Evolutionary conservation across 2,888 invertebrate genomes (phyloP), one percentile per base, ranked within the genome.

Genomic region (Erebia aethiops): DNA sequence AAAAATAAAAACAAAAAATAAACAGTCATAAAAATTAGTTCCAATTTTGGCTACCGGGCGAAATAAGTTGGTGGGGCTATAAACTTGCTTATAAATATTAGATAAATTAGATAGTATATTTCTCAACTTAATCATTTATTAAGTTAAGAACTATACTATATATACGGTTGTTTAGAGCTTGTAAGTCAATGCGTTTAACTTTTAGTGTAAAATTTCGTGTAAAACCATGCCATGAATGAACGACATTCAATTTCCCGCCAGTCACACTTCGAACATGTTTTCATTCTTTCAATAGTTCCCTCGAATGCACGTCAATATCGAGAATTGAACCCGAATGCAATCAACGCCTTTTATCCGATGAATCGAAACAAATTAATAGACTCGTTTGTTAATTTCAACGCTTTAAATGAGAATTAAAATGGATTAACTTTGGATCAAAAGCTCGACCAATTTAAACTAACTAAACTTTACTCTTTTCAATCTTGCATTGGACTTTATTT

Each of bases 331-430:
- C 74, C 76, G 72, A 77, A 77, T 78, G 80, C 80, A 81, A 81
- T 79, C 81, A 81, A 68, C 65, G 73, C 43, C 74, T 75, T 78
- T 80, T 78, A 79, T 71, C 67, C 71, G 72, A 74, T 80, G 79
- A 80, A 82, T 81, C 74, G 80, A 73, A 77, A 75, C 75, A 78
- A 81, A 81, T 81, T 80, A 79, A 80, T 77, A 74, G 67, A 69
- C 60, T 56, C 70, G 69, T 75, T 71, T 75, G 71, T 72, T 69
- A 74, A 71, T 63, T 69, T 69, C 58, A 51, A 16, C 10, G 35
- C 0, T 14, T 35, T 41, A 41, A 65, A 46, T 46, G 46, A 46
- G 46, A 46, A 46, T 13, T 11, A 3, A 54, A n/a, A 35, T 2
- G 41, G 49, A 62, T 46, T 49, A 49, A 21, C 56, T 57, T 26